Conservation (phyloP, 2,113 vertebrate genomes). For the Heteronetta atricapilla region DNA sequence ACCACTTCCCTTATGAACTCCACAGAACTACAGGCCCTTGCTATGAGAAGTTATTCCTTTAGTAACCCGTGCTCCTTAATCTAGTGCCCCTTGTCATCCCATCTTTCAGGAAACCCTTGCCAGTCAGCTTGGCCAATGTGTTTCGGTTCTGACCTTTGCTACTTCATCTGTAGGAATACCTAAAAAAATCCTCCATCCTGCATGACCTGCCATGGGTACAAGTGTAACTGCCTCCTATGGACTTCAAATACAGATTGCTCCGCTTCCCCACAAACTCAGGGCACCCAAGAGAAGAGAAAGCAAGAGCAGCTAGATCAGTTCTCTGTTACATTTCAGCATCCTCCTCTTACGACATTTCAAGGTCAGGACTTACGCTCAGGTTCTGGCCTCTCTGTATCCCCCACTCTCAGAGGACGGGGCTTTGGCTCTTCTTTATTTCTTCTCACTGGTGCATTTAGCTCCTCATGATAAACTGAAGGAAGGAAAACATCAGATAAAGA, state of each 20-base stretch:
- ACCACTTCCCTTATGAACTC: not conserved
- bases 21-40: not conserved
- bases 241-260: not conserved
- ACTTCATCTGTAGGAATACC: not conserved
- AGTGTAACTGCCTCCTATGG: not conserved
- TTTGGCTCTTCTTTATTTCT: conserved; percentile 96
- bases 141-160: not conserved
- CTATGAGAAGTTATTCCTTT: not conserved
- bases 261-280: not conserved
- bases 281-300: not conserved
- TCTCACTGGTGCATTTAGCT: conserved; percentile 89
- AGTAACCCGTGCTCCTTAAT: not conserved
- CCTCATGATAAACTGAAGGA: conserved; percentile 91
- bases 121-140: not conserved
- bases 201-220: not conserved
- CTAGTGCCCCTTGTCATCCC: not conserved
- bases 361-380: conserved; percentile 84
- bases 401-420: conserved; percentile 90
- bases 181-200: not conserved
- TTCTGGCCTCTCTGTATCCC: conserved; percentile 94
- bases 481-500: not conserved
- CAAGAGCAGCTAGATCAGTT: not conserved
- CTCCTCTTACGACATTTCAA: not conserved
- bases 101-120: not conserved
- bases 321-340: not conserved